A percentile compares a stretch with the other conserved stretches of the same genome.
These are phyloP conservation scores for Muricea muricata DNA, from an alignment of 92 coral and sea anemone genomes.

Conservation along the genomic window DNA sequence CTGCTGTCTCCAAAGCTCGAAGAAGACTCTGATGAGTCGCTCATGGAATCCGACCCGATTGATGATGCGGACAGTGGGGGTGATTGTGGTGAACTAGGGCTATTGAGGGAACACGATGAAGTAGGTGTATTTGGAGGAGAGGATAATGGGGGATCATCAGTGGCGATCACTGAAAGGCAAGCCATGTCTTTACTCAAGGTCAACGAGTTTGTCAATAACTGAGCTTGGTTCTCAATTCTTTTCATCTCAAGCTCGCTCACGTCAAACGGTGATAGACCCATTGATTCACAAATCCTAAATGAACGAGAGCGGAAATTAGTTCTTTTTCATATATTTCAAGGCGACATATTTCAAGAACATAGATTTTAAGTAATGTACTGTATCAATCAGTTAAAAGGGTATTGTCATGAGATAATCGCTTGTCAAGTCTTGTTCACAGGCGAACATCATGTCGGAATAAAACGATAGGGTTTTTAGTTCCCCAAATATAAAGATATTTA, in stretches of 20 bases:
- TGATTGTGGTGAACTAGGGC: neutral
- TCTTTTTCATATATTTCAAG: too few relatives aligned
- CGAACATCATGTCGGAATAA: too few relatives aligned
- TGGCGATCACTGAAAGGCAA: slow-evolving; percentile 26
- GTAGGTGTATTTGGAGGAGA: neutral
- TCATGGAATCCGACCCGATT: slow-evolving; percentile 36
- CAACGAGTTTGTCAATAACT: slow-evolving; percentile 34
- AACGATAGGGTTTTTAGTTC: too few relatives aligned
- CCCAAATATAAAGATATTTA: too few relatives aligned
- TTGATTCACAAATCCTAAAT: slow-evolving; percentile 82
- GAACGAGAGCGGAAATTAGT: neutral
- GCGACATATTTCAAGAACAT: too few relatives aligned
- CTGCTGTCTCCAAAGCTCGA: slow-evolving; percentile 30
- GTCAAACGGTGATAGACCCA: slow-evolving; percentile 90
- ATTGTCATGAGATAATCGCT: too few relatives aligned
- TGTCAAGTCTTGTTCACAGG: too few relatives aligned
- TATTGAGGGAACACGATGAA: neutral
- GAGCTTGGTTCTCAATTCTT: slow-evolving; percentile 64
- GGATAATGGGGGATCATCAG: neutral
- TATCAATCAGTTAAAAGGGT: too few relatives aligned
- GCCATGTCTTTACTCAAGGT: slow-evolving; percentile 33
- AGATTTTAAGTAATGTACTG: too few relatives aligned
- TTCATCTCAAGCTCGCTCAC: slow-evolving; percentile 79
- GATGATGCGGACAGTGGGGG: slow-evolving; percentile 37
- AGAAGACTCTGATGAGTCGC: slow-evolving; percentile 30